Evolutionary conservation across 1,140 invertebrate species (phyloP).

Genomic region (Diplogasteroides magnus): DNA sequence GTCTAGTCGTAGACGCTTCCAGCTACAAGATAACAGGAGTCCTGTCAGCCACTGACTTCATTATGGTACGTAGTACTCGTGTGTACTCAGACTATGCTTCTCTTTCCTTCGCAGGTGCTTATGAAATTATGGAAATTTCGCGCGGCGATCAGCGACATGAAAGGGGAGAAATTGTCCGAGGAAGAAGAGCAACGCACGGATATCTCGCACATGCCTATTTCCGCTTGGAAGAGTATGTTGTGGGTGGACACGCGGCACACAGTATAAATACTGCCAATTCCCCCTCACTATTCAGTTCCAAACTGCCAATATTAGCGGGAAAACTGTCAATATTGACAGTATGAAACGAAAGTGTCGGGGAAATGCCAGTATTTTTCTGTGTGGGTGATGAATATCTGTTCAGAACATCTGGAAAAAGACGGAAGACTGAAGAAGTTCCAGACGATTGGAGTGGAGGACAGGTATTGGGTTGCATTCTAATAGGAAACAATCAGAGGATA

Average conservation of each 20-base stretch:
- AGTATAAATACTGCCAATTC: too few relatives aligned
- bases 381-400: too few relatives aligned
- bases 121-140: conserved; percentile 21
- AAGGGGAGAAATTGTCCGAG: conserved; percentile 5
- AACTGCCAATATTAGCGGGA: too few relatives aligned
- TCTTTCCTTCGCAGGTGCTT: conserved; percentile 3
- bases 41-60: conserved; percentile 17
- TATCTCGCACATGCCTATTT: conserved; percentile 18
- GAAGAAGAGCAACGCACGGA: conserved; percentile 14
- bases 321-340: too few relatives aligned
- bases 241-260: too few relatives aligned
- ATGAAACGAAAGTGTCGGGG: too few relatives aligned
- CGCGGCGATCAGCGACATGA: conserved; percentile 6
- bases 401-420: neutral
- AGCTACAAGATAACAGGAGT: conserved; percentile 11
- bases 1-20: conserved; percentile 10
- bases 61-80: conserved; percentile 7
- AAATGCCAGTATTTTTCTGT: too few relatives aligned
- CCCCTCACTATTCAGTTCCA: too few relatives aligned
- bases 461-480: neutral
- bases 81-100: neutral
- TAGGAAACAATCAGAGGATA: too few relatives aligned
- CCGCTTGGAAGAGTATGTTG: conserved; percentile 12
- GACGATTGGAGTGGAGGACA: neutral
- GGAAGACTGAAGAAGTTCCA: neutral